phyloP scores from a whole-genome alignment of 2,113 vertebrate species.

The Lophius piscatorius region DNA sequence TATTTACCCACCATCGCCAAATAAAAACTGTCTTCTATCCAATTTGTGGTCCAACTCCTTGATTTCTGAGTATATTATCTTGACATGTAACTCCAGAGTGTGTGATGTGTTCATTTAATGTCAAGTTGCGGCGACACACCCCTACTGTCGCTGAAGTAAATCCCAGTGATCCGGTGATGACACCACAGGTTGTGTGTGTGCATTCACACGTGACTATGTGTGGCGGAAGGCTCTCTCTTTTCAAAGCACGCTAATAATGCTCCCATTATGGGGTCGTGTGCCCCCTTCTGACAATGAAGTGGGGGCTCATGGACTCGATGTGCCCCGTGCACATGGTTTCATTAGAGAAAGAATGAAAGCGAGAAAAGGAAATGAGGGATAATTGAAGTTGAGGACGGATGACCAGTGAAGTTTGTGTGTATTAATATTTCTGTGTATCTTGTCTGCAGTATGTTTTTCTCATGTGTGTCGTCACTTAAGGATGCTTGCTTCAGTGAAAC shows the following conservation, averaged over 20 bases:
- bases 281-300: slow-evolving; percentile 47
- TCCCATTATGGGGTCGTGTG: slow-evolving; percentile 63
- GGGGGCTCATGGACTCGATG: slow-evolving; percentile 56
- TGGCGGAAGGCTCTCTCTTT: slow-evolving; percentile 45
- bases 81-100: slow-evolving; percentile 60
- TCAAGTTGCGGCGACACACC: slow-evolving; percentile 61
- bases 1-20: slow-evolving; percentile 41
- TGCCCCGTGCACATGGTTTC: slow-evolving; percentile 55
- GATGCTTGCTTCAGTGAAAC: slow-evolving; percentile 4
- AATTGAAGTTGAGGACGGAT: slow-evolving; percentile 61
- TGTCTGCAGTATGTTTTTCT: neutral
- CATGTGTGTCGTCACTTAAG: slow-evolving; percentile 9
- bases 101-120: slow-evolving; percentile 68
- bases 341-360: slow-evolving; percentile 43
- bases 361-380: slow-evolving; percentile 55
- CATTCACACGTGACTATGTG: neutral
- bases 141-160: slow-evolving; percentile 66
- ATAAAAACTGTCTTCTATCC: slow-evolving; percentile 5
- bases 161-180: slow-evolving; percentile 70
- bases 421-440: slow-evolving; percentile 26
- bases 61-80: slow-evolving; percentile 60
- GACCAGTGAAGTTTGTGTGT: slow-evolving; percentile 36
- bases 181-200: slow-evolving; percentile 47
- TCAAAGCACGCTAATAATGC: slow-evolving; percentile 63
- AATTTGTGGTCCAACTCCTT: slow-evolving; percentile 20